Conservation (phyloP, 2,888 invertebrate genomes). For the Drosophila rellima region DNA sequence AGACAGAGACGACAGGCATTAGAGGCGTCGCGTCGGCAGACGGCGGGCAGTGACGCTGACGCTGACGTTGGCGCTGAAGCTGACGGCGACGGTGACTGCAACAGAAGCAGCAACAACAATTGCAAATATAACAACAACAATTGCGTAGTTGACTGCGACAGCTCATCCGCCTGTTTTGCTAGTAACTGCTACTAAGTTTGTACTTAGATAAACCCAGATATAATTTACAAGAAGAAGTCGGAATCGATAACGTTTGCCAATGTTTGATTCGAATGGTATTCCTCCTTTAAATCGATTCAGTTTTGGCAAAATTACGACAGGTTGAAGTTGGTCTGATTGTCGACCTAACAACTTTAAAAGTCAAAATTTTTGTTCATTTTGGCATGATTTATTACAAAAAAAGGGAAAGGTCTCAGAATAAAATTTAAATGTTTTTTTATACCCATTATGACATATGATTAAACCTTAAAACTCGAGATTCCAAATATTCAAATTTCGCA, state of each 20-base stretch:
- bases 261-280: no score
- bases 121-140: slow-evolving; percentile 21
- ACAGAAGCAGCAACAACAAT: slow-evolving; percentile 36
- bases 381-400: no score
- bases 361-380: no score
- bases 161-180: slow-evolving; percentile 63
- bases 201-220: slow-evolving; percentile 7
- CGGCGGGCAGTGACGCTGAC: slow-evolving; percentile 30
- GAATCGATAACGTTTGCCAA: background rate
- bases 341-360: no score
- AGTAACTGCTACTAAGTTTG: slow-evolving; percentile 39
- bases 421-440: no score
- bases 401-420: no score
- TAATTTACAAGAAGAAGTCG: background rate
- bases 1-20: slow-evolving; percentile 64
- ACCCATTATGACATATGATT: no score
- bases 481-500: no score
- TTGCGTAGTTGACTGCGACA: slow-evolving; percentile 37
- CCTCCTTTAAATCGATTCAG: no score
- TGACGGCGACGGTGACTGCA: slow-evolving; percentile 34
- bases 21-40: slow-evolving; percentile 67
- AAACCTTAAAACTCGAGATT: no score
- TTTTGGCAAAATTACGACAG: no score
- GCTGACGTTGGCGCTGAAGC: slow-evolving; percentile 13
- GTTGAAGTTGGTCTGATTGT: no score